phyloP scores from a whole-genome alignment of 2,797 vertebrate genomes.

The Xenops minutus region DNA sequence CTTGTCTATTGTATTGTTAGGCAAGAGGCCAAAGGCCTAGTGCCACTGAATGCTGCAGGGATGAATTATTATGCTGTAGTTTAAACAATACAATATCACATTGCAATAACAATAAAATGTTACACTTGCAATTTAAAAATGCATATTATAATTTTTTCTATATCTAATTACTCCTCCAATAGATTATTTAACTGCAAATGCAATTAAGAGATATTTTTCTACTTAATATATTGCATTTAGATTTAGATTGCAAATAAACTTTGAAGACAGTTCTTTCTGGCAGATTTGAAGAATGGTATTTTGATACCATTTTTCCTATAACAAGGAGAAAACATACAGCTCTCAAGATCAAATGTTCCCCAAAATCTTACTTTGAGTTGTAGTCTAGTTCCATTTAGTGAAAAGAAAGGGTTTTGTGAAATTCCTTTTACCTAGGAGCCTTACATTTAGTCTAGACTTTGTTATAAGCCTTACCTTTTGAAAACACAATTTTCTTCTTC shows the following conservation, averaged over 20 bases:
- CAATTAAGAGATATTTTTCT: neutral
- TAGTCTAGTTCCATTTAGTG: neutral
- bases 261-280: neutral
- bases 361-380: neutral
- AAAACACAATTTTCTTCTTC: slow-evolving; percentile 14
- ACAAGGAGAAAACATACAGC: neutral
- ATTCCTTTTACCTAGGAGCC: neutral
- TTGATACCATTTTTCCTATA: neutral
- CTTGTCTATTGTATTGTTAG: slow-evolving; percentile 73
- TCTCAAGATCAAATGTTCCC: neutral
- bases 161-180: neutral
- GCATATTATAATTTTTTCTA: neutral
- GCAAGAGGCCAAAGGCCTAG: slow-evolving; percentile 72
- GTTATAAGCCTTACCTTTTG: neutral
- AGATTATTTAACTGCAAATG: neutral
- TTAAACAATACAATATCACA: slow-evolving; percentile 39
- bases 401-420: neutral
- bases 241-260: neutral
- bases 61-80: slow-evolving; percentile 55
- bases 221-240: neutral
- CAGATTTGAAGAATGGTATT: neutral
- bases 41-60: slow-evolving; percentile 28
- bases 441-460: neutral
- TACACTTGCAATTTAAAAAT: neutral
- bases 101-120: slow-evolving; percentile 24